These are phyloP conservation scores for Botia almorhae DNA, from an alignment of 2,797 vertebrate genomes.

Conservation along the genomic window DNA sequence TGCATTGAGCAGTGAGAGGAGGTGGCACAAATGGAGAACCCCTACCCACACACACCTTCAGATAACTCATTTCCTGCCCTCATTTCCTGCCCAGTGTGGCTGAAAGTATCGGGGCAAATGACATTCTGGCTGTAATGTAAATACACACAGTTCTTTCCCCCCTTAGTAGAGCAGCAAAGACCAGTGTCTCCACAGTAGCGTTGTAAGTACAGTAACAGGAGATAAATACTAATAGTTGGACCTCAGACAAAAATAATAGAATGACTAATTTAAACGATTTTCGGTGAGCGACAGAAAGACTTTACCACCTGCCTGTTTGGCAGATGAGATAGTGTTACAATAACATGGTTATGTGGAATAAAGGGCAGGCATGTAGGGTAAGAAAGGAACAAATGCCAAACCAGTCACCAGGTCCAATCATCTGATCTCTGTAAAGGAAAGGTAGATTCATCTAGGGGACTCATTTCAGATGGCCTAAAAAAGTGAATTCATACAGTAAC, in stretches of 20 bases:
- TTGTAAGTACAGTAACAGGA: slow-evolving; percentile 27
- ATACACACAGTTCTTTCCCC: slow-evolving; percentile 18
- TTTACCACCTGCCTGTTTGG: slow-evolving; percentile 54
- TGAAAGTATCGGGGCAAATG: slow-evolving; percentile 36
- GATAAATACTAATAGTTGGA: slow-evolving; percentile 37
- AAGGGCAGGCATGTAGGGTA: slow-evolving; percentile 11
- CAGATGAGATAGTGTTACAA: slow-evolving; percentile 45
- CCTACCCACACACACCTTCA: neutral
- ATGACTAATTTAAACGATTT: slow-evolving; percentile 53
- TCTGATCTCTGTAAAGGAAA: slow-evolving; percentile 13
- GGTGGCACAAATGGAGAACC: slow-evolving; percentile 7
- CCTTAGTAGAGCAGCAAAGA: neutral
- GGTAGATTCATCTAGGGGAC: neutral
- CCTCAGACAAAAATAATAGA: slow-evolving; percentile 38
- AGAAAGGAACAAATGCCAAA: slow-evolving; percentile 6
- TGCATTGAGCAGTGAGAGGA: slow-evolving; percentile 11
- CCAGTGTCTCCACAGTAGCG: slow-evolving; percentile 40
- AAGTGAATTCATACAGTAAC: neutral
- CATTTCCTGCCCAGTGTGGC: slow-evolving; percentile 42
- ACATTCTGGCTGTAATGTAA: slow-evolving; percentile 54
- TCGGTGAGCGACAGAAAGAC: slow-evolving; percentile 46
- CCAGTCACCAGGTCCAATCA: slow-evolving; percentile 3
- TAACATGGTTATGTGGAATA: slow-evolving; percentile 38
- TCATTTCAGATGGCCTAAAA: neutral
- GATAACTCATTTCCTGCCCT: slow-evolving; percentile 47